Evolutionary conservation across 2,888 invertebrate species (phyloP), one percentile per base, ranked within the genome.

Genomic region (Dendrolimus houi): DNA sequence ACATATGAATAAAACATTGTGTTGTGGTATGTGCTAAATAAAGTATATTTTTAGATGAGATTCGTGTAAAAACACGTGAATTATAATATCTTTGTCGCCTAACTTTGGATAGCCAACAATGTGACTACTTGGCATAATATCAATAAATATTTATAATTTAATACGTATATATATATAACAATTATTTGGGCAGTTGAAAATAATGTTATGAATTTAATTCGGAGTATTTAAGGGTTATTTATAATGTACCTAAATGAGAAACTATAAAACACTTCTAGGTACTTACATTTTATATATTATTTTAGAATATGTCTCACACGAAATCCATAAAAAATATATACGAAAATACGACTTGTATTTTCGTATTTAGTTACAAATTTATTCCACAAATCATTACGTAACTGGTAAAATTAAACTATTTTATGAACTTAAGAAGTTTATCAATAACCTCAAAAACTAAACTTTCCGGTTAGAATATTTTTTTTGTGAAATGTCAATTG

Each of bases 401-500:
- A 47, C 47, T 47, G 2, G 12, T 47, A 12, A 47, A 7, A 56
- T 52, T 13, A 54, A 41, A 47, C 54, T 41, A 52, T 52, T 52
- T 13, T 52, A 56, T 53, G 53, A 58, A 57, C 40, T 29, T 29
- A 29, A 3, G 29, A 57, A 56, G 53, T 55, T 61, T 56, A 47
- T 54, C 41, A 47, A 59, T 65, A 67, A 65, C 67, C 67, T 64
- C 61, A 64, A 66, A 64, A 60, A 57, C 8, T 42, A 29, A 58
- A 62, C 54, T 61, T 59, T 56, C 65, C 64, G 67, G 55, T 29
- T 29, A 29, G 14, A 14, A 17, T 17, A 1, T 29, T 29, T 29
- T 29, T 29, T 29, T 29, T 29, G 29, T 29, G 6, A 29, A 29
- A 29, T 29, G 29, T 29, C 29, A 29, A 29, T 6, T 29, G 29